These are phyloP conservation scores for Oikopleura dioica DNA, from an alignment of 23 tunicate genomes.

Conservation along the genomic window DNA sequence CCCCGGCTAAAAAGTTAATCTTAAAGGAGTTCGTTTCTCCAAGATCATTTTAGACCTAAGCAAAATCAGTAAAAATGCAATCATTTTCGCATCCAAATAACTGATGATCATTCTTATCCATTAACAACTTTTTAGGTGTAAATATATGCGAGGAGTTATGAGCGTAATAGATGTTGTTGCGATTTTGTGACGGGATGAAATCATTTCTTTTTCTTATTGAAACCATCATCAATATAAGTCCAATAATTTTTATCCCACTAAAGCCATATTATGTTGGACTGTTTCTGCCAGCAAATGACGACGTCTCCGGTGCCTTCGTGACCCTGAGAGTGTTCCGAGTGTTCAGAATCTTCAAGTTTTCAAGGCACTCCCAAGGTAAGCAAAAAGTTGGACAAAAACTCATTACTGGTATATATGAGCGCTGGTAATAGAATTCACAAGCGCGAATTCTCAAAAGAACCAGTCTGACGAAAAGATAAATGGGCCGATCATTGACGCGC, in stretches of 20 bases:
- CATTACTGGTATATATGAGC: not conserved
- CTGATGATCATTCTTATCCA: too few species aligned
- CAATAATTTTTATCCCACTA: not conserved
- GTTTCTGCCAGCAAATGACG: slow-evolving; percentile 78
- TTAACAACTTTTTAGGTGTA: too few species aligned
- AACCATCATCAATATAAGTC: too few species aligned
- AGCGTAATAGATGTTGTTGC: slow-evolving; percentile 97
- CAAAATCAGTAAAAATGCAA: not conserved
- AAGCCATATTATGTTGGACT: slow-evolving; percentile 82
- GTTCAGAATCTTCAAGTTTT: slow-evolving; percentile 95
- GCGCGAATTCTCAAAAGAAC: too few species aligned
- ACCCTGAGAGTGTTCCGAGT: slow-evolving; percentile 98
- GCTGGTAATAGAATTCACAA: too few species aligned
- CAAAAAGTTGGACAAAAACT: not conserved
- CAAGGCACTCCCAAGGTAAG: slow-evolving; percentile 50
- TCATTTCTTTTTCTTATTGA: too few species aligned
- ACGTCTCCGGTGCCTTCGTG: slow-evolving; percentile 97
- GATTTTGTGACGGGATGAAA: too few species aligned
- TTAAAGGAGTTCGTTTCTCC: not conserved
- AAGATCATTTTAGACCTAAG: not conserved
- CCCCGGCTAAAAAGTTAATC: not conserved
- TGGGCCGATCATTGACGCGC: too few species aligned
- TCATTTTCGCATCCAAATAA: too few species aligned
- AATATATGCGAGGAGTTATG: slow-evolving; percentile 84
- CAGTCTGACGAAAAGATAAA: too few species aligned